These are phyloP conservation scores for Malthinus flaveolus DNA, from an alignment of 2,888 invertebrate species.

Conservation along the genomic window DNA sequence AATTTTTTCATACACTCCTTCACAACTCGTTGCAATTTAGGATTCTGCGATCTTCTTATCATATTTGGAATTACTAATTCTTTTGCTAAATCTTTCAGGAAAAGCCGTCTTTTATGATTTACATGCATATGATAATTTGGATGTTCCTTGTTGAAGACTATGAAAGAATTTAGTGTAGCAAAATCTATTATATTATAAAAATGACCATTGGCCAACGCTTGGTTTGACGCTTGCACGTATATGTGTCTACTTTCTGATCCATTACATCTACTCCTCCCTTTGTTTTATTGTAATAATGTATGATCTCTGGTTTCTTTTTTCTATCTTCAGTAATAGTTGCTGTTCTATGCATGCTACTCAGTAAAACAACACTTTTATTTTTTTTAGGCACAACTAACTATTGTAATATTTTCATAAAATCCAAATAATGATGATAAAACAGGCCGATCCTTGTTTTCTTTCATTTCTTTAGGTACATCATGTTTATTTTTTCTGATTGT, in stretches of 20 bases:
- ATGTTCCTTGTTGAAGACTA: too few relatives aligned
- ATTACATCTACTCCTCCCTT: constrained; percentile 1
- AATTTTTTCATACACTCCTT: too few relatives aligned
- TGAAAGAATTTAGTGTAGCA: too few relatives aligned
- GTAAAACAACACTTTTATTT: constrained; percentile 9
- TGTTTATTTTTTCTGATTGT: constrained; percentile 18
- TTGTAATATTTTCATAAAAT: constrained; percentile 10
- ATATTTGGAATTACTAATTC: too few relatives aligned
- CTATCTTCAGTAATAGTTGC: constrained; percentile 8
- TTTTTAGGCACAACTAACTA: constrained; percentile 12
- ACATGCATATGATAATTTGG: too few relatives aligned
- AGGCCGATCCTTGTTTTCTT: constrained; percentile 11
- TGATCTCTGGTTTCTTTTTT: constrained; percentile 23
- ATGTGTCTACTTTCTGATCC: constrained; percentile 17
- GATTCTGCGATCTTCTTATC: too few relatives aligned
- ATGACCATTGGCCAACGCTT: constrained; percentile 37
- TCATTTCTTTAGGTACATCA: constrained; percentile 5
- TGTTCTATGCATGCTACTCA: constrained; percentile 11
- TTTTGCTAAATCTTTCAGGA: too few relatives aligned
- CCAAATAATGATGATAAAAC: constrained; percentile 13
- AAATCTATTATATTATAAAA: too few relatives aligned
- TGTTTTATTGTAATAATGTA: constrained; percentile 3
- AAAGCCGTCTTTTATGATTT: too few relatives aligned
- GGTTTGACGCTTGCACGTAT: constrained; percentile 29
- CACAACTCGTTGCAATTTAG: too few relatives aligned